phyloP scores from a whole-genome alignment of 2,888 invertebrate genomes.

The Crepidodera aurea region DNA sequence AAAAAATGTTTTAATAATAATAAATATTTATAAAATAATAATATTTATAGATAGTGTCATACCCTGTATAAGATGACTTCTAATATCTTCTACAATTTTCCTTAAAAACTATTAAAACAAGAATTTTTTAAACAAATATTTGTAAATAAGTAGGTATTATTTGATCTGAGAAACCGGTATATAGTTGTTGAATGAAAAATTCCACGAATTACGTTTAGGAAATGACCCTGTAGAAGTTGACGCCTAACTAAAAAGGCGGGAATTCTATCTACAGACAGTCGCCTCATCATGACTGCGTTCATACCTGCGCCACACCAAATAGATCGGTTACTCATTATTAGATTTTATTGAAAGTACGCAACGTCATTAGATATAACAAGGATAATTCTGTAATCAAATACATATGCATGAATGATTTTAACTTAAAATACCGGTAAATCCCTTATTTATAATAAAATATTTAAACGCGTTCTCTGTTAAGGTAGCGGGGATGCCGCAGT shows the following conservation, averaged over 20 bases:
- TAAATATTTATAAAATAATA: too few relatives aligned
- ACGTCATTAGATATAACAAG: slow-evolving; percentile 9
- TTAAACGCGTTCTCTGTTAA: slow-evolving; percentile 9
- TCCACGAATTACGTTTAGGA: neutral
- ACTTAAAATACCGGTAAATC: neutral
- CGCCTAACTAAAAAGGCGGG: slow-evolving; percentile 19
- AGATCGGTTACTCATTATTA: slow-evolving; percentile 11
- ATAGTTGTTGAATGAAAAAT: too few relatives aligned
- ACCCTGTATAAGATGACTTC: too few relatives aligned
- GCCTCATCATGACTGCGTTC: neutral
- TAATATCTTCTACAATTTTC: too few relatives aligned
- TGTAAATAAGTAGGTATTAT: too few relatives aligned
- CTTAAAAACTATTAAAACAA: too few relatives aligned
- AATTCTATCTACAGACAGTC: slow-evolving; percentile 11
- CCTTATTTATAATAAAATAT: slow-evolving; percentile 4
- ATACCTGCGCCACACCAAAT: slow-evolving; percentile 11
- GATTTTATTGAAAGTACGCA: slow-evolving; percentile 26
- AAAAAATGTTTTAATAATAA: too few relatives aligned
- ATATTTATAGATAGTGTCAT: too few relatives aligned
- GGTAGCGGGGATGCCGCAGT: slow-evolving; percentile 23
- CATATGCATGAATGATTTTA: neutral
- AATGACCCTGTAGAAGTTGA: slow-evolving; percentile 13
- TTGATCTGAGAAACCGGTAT: too few relatives aligned
- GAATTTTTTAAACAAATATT: too few relatives aligned
- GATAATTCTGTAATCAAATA: neutral